Conservation (phyloP, 1,140 invertebrate species). For the Drosophila pandora region DNA sequence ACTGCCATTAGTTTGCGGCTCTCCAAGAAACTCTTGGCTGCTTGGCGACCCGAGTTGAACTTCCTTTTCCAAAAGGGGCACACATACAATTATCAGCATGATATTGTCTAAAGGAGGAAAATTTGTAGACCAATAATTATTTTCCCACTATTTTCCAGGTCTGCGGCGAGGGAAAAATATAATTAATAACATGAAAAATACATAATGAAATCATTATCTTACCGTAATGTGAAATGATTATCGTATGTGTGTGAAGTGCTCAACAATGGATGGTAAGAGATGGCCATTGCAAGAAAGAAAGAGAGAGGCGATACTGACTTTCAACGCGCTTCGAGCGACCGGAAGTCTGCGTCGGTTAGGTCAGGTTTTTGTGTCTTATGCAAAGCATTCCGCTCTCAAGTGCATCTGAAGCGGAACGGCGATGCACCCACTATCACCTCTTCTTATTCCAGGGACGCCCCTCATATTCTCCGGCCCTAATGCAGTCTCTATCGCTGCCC, state of each 20-base stretch:
- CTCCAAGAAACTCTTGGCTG: conserved; percentile 4
- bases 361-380: conserved; percentile 64
- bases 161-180: conserved; percentile 42
- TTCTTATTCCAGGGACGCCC: neutral
- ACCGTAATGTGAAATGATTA: conserved; percentile 80
- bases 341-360: conserved; percentile 57
- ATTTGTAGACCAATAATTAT: conserved; percentile 80
- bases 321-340: conserved; percentile 34
- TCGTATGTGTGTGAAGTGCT: conserved; percentile 72
- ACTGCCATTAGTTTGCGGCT: conserved; percentile 29
- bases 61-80: conserved; percentile 30
- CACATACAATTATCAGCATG: conserved; percentile 71
- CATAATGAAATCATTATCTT: conserved; percentile 82
- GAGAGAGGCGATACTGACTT: conserved; percentile 15
- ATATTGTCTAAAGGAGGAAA: conserved; percentile 59
- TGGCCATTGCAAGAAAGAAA: neutral
- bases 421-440: conserved; percentile 47
- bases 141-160: conserved; percentile 68
- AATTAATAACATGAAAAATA: conserved; percentile 82
- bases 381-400: conserved; percentile 56
- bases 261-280: conserved; percentile 65
- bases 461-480: neutral
- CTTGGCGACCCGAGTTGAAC: conserved; percentile 11
- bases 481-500: conserved; percentile 3
- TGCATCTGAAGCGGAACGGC: conserved; percentile 69